These are phyloP conservation scores for Spinibarbus caldwelli DNA, from an alignment of 2,797 vertebrate species.

Conservation along the genomic window DNA sequence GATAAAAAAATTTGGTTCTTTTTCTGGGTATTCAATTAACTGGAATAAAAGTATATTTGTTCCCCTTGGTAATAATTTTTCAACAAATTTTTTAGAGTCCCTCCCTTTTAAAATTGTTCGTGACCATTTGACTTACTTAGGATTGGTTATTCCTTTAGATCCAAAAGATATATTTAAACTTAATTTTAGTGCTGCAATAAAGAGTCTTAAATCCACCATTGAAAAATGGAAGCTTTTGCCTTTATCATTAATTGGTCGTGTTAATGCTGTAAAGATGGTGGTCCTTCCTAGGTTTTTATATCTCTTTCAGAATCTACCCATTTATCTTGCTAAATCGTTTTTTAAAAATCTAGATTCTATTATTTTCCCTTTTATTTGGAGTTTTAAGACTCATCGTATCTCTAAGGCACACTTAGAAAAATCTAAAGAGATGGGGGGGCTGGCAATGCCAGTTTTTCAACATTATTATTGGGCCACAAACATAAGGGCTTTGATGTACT, in stretches of 20 bases:
- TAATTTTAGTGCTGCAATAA: neutral
- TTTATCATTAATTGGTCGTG: neutral
- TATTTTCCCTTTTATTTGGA: no score
- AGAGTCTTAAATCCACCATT: neutral
- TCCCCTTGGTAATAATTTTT: neutral
- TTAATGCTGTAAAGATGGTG: no score
- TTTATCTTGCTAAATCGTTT: no score
- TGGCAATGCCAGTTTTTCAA: no score
- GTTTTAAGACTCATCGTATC: no score
- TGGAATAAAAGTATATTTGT: neutral
- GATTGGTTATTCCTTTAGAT: neutral
- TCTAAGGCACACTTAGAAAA: no score
- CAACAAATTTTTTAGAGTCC: neutral
- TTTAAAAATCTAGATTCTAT: no score
- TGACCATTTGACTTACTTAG: neutral
- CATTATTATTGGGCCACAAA: no score
- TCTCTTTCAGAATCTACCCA: no score
- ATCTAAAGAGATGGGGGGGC: no score
- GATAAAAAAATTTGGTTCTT: neutral
- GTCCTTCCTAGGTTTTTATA: no score
- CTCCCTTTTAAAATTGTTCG: neutral
- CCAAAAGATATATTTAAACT: neutral
- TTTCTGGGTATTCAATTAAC: neutral
- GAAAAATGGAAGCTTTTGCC: neutral
- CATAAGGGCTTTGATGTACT: no score